Conservation (phyloP, 2,113 vertebrate species). For the Nematolebias whitei region DNA sequence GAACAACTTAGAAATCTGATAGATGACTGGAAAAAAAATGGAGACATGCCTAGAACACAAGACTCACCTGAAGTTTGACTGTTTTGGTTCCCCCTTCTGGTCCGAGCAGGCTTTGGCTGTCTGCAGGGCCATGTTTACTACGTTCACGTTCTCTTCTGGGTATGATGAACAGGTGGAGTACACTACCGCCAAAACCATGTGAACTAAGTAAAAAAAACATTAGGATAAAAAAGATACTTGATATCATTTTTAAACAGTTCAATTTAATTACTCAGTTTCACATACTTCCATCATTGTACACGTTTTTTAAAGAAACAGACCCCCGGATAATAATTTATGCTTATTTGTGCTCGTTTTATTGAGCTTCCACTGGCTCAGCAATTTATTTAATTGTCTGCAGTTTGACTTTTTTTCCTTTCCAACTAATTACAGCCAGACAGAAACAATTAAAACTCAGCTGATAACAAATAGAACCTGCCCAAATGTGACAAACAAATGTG, state of each 20-base stretch:
- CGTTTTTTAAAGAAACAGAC: conserved; percentile 32
- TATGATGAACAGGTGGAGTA: conserved; percentile 89
- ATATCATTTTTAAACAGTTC: conserved; percentile 32
- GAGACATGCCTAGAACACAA: conserved; percentile 9
- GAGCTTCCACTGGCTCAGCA: conserved; percentile 32
- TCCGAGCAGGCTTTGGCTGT: conserved; percentile 49
- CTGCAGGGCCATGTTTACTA: conserved; percentile 83
- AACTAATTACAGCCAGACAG: conserved; percentile 40
- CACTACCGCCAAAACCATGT: conserved; percentile 83
- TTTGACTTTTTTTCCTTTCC: conserved; percentile 52
- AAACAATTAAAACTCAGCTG: conserved; percentile 47
- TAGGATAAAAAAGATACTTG: background rate
- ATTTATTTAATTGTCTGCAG: conserved; percentile 26
- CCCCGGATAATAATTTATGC: conserved; percentile 28
- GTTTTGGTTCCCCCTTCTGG: conserved; percentile 65
- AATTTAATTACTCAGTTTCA: conserved; percentile 39
- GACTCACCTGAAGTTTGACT: conserved; percentile 82
- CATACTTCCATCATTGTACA: conserved; percentile 8
- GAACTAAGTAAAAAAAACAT: conserved; percentile 72
- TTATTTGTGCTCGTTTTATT: conserved; percentile 30
- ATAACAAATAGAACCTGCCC: conserved; percentile 42
- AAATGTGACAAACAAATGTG: conserved; percentile 28
- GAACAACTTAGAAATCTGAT: conserved; percentile 29
- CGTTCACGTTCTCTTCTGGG: conserved; percentile 87
- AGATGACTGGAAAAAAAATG: conserved; percentile 31